phyloP scores from a whole-genome alignment of 2,797 vertebrate species.

The Lagodon rhomboides region DNA sequence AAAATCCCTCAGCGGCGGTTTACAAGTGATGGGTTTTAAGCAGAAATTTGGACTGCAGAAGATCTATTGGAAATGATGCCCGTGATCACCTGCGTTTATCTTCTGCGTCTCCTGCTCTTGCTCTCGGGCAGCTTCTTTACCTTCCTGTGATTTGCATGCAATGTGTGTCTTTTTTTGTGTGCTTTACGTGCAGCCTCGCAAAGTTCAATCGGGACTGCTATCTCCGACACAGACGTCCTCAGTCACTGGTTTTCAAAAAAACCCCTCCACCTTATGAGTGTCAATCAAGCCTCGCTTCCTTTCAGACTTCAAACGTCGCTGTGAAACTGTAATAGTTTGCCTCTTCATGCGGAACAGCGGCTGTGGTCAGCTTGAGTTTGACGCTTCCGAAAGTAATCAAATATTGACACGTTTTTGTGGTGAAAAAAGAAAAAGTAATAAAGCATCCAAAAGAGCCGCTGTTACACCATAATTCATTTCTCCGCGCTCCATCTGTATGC shows the following conservation, averaged over 20 bases:
- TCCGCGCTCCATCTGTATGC: background rate
- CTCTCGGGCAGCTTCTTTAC: background rate
- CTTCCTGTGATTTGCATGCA: background rate
- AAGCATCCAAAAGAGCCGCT: background rate
- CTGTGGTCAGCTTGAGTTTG: no score
- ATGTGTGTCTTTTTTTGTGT: background rate
- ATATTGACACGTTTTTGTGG: background rate
- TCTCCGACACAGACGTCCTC: background rate
- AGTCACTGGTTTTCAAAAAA: background rate
- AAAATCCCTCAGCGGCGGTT: background rate
- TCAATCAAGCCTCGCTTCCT: no score
- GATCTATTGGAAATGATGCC: background rate
- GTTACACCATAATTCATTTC: background rate
- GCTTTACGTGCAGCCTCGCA: no score
- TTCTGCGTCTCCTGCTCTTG: background rate
- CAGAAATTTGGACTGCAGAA: background rate
- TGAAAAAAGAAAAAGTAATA: background rate
- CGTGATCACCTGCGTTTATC: background rate
- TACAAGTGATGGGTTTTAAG: background rate
- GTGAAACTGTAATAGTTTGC: no score
- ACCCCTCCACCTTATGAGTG: no score
- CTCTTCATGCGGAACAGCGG: no score
- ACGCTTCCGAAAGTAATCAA: background rate
- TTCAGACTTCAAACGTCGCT: no score
- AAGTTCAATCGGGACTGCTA: background rate